Base-by-base conservation (phyloP, 1,140 invertebrate species). In the Catajapyx aquilonaris region DNA sequence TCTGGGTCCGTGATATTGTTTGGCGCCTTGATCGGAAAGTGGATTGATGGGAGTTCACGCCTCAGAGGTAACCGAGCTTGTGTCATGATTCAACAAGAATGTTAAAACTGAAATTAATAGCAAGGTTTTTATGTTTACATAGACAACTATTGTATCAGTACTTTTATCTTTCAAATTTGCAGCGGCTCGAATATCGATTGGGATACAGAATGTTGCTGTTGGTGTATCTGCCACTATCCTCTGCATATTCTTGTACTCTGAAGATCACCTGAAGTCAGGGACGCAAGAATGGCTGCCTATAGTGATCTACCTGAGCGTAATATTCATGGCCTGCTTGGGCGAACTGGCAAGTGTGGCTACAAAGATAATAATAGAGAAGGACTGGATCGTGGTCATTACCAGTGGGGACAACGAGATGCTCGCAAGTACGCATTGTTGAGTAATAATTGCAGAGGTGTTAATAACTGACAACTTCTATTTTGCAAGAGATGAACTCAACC, bases 331-430 rank as follows among this genome's bases (percentile, higher is more conserved):
- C 13, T 9, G 7, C 7, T 28, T 28, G 13, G 23, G 48, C 13
- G 42, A 51, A 39, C 40, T 63, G 33, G 55, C 57, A 16, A 61
- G 59, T 33, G 45, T 57, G 13, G 64, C 55, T 4, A 52, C 50
- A 2, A 61, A 53, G 37, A 57, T 68, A 35, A 51, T 54, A 17
- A 46, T 68, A 17, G 55, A 65, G 44, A 59, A 60, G 46, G 65
- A 69, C 44, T 68, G 66, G 66, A 54, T 68, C 31, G 53, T 66
- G 20, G 59, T 63, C 17, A 57, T 63, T 2, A 45, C 58, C 28
- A 45, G 40, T 5, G 47, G 47, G 28, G 44, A 57, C 44, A 41
- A 49, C 15, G 34, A 44, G 22, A 31, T 43, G 13, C 39, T 60
- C 19, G 45, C 57, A 32, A 43, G 56, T 56, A 43, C 23, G 38